A percentile compares a stretch with the other conserved stretches of the same genome.
Evolutionary conservation across 2,888 invertebrate species (phyloP).

Genomic region (Galeruca laticollis): DNA sequence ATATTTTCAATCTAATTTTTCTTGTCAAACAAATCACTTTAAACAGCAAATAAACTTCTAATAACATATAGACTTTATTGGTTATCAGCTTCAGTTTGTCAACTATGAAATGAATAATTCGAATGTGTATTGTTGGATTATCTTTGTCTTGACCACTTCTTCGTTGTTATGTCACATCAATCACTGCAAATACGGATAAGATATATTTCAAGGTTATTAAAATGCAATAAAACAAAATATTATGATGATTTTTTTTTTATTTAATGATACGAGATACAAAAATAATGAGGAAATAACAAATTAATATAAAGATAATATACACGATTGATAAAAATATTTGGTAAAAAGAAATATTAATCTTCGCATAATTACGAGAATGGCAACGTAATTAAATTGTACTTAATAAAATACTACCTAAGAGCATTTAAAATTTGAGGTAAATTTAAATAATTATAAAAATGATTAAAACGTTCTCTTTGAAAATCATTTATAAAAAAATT

Average conservation of each 20-base stretch:
- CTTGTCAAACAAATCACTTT: too few relatives aligned
- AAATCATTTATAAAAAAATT: constrained; percentile 7
- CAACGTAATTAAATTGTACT: constrained; percentile 20
- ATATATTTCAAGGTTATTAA: too few relatives aligned
- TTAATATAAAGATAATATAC: constrained; percentile 9
- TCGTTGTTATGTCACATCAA: too few relatives aligned
- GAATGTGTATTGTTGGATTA: too few relatives aligned
- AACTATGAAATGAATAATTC: too few relatives aligned
- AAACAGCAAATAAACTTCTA: too few relatives aligned
- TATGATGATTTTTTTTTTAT: neutral
- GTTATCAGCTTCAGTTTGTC: neutral
- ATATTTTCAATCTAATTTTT: too few relatives aligned
- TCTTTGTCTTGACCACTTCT: too few relatives aligned
- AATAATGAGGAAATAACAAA: constrained; percentile 18
- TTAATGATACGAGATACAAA: constrained; percentile 25
- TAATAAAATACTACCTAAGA: neutral
- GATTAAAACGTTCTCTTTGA: neutral
- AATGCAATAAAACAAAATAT: neutral
- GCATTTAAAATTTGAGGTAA: neutral
- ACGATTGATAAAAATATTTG: constrained; percentile 1
- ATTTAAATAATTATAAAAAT: neutral
- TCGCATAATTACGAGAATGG: constrained; percentile 1
- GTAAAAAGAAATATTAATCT: neutral
- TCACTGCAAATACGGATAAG: too few relatives aligned
- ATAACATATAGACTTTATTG: too few relatives aligned